Percentiles rank a stretch among this genome's conserved stretches.
Evolutionary conservation across 37 sponge, comb jelly and placozoan genomes (phyloP).

Genomic region (Ianthella basta): DNA sequence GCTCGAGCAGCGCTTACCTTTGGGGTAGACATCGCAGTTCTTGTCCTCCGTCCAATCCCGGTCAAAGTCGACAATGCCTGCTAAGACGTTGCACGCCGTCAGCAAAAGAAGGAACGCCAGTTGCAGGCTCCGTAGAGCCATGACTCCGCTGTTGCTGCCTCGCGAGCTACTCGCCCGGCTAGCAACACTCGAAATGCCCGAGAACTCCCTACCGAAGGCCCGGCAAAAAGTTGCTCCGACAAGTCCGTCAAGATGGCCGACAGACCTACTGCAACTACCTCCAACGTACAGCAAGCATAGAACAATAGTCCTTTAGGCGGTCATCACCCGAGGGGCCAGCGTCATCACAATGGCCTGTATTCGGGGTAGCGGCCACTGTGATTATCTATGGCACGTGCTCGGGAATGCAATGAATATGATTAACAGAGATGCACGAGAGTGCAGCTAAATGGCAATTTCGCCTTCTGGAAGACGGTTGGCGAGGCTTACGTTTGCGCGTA

Average conservation of each 20-base stretch:
- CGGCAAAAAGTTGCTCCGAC: conserved; percentile 30
- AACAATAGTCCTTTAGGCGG: neutral
- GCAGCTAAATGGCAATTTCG: no score
- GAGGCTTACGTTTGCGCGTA: no score
- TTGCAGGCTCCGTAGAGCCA: conserved; percentile 28
- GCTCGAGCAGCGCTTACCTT: neutral
- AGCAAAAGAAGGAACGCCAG: neutral
- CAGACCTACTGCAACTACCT: neutral
- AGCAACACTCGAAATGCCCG: neutral
- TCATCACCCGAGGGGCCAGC: neutral
- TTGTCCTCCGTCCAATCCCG: no score
- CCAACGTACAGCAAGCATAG: conserved; percentile 6
- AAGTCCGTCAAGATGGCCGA: conserved; percentile 38
- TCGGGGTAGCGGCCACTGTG: neutral
- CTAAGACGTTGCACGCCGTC: neutral
- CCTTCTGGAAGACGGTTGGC: no score
- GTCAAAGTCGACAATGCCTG: neutral
- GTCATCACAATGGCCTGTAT: conserved; percentile 11
- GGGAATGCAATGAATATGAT: neutral
- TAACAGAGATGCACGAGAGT: neutral
- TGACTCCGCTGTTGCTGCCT: conserved; percentile 1
- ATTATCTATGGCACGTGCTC: neutral
- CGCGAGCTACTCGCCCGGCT: neutral
- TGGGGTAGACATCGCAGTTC: neutral
- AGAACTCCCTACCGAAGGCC: conserved; percentile 12